Evolutionary conservation across 2,797 vertebrate species (phyloP).

Genomic region (Bradypodion pumilum): DNA sequence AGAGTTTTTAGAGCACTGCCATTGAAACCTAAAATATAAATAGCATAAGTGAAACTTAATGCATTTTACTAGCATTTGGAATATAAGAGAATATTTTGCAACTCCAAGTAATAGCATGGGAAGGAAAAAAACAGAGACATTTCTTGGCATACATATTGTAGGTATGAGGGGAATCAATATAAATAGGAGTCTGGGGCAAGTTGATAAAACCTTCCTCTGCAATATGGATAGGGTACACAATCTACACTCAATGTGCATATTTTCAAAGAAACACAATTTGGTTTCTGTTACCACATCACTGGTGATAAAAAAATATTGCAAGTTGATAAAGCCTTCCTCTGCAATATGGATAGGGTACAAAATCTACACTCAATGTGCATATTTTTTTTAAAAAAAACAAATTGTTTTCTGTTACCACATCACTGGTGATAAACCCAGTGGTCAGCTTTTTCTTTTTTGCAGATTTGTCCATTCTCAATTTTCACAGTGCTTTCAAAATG

Average conservation of each 20-base stretch:
- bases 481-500: too few relatives aligned
- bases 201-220: background rate
- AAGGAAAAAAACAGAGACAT: background rate
- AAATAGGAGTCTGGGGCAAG: background rate
- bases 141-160: background rate
- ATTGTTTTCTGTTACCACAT: too few relatives aligned
- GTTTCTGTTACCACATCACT: too few relatives aligned
- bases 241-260: too few relatives aligned
- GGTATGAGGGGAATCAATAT: background rate
- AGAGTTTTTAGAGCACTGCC: background rate
- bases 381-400: too few relatives aligned
- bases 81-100: background rate
- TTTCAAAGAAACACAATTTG: too few relatives aligned
- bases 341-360: background rate
- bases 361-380: too few relatives aligned
- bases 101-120: background rate
- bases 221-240: background rate
- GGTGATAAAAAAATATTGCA: background rate
- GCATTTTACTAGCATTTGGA: background rate
- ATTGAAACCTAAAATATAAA: background rate
- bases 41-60: background rate
- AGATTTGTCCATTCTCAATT: too few relatives aligned
- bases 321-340: background rate
- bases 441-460: too few relatives aligned
- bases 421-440: too few relatives aligned